These are phyloP conservation scores for Phocoena sinus DNA, from an alignment of 2,113 vertebrate species.

Conservation along the genomic window DNA sequence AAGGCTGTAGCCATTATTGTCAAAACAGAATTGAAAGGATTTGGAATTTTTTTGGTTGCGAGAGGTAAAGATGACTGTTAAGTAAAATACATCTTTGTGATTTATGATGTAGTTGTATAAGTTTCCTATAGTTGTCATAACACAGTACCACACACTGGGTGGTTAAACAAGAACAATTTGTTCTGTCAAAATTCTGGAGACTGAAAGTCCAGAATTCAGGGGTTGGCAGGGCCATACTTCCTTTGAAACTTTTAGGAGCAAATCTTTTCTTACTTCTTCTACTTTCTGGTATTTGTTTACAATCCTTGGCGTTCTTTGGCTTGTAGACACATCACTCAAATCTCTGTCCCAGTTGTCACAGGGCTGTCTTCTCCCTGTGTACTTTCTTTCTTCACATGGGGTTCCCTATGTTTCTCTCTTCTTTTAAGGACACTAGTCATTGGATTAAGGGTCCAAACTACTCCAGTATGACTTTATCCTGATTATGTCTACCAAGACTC, in stretches of 20 bases:
- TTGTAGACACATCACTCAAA: not conserved
- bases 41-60: not conserved
- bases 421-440: not conserved
- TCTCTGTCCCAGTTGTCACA: not conserved
- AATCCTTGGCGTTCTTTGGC: not conserved
- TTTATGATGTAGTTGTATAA: not conserved
- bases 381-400: accelerated
- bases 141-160: not conserved
- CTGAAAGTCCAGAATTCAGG: not conserved
- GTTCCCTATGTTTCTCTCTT: not conserved
- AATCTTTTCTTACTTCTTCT: not conserved
- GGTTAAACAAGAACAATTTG: not conserved
- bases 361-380: not conserved
- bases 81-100: not conserved
- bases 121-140: not conserved
- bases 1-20: not conserved
- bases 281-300: not conserved
- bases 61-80: not conserved
- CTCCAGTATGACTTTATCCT: not conserved
- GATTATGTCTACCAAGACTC: not conserved
- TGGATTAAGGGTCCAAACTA: not conserved
- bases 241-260: not conserved
- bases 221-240: not conserved
- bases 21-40: not conserved
- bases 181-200: not conserved